Conservation (phyloP, 2,888 invertebrate genomes). For the Eupithecia pulchellata region DNA sequence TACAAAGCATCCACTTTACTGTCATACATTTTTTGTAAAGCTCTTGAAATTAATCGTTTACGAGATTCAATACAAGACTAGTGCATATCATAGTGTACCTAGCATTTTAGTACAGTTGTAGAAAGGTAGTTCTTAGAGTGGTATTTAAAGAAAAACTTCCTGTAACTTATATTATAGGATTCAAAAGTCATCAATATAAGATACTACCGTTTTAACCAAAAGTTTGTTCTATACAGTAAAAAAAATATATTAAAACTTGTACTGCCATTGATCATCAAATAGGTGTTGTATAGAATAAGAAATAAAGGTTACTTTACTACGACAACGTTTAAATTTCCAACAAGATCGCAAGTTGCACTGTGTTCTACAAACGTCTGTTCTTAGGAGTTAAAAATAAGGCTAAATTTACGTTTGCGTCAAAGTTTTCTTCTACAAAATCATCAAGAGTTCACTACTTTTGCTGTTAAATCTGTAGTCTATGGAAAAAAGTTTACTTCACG, state of each 20-base stretch:
- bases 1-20: not conserved
- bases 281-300: not conserved
- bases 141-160: not conserved
- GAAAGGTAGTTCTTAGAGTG: not conserved
- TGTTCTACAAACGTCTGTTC: no score
- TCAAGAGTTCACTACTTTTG: not conserved
- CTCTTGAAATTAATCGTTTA: not conserved
- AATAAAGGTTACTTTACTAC: not conserved
- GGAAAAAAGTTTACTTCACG: not conserved
- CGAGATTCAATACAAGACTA: not conserved
- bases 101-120: not conserved
- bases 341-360: no score
- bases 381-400: no score
- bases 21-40: not conserved
- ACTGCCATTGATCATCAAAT: constrained; percentile 18
- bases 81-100: not conserved
- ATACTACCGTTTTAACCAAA: constrained; percentile 9
- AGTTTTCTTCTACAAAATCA: not conserved
- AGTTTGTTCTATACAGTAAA: not conserved
- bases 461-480: no score
- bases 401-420: no score
- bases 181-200: not conserved
- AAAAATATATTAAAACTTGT: not conserved
- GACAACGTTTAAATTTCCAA: no score
- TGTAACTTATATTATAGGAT: not conserved